A percentile compares a stretch with the other conserved stretches of the same genome.
phyloP scores from a whole-genome alignment of 2,113 vertebrate species.

The Myanophis thanlyinensis region DNA sequence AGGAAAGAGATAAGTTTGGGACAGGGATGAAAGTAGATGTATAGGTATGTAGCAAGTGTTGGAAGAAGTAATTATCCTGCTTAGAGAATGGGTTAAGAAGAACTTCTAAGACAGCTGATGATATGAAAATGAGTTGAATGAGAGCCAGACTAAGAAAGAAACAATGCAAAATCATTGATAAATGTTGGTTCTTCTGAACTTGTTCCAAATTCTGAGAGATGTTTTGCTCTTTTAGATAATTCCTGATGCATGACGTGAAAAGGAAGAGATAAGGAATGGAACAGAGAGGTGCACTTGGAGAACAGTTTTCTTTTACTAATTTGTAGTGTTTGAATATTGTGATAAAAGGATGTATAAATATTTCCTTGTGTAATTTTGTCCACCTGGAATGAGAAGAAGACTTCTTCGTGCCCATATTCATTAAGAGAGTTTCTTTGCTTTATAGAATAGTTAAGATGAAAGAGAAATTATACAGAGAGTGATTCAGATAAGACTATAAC shows the following conservation, averaged over 20 bases:
- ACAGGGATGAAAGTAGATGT: neutral
- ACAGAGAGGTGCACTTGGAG: fast-evolving
- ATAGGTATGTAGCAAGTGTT: neutral
- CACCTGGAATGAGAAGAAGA: neutral
- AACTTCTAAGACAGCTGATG: slow-evolving; percentile 6
- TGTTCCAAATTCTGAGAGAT: slow-evolving; percentile 38
- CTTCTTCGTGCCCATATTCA: neutral
- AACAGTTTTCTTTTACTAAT: neutral
- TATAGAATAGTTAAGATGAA: neutral
- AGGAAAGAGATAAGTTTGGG: neutral
- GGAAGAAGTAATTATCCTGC: neutral
- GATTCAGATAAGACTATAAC: neutral
- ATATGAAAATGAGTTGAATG: neutral
- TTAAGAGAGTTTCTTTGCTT: neutral
- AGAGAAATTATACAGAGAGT: neutral
- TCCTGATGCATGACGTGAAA: slow-evolving; percentile 59
- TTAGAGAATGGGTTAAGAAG: neutral
- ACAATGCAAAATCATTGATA: slow-evolving; percentile 8
- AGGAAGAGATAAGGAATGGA: slow-evolving; percentile 1
- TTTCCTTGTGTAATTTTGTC: neutral
- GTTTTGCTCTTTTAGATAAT: slow-evolving; percentile 42
- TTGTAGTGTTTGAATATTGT: neutral
- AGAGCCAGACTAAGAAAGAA: neutral
- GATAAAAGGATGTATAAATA: neutral
- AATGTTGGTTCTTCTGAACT: slow-evolving; percentile 46